Evolutionary conservation across 2,888 invertebrate genomes (phyloP), one percentile per base, ranked within the genome.

Genomic region (Adelognathus sp.): DNA sequence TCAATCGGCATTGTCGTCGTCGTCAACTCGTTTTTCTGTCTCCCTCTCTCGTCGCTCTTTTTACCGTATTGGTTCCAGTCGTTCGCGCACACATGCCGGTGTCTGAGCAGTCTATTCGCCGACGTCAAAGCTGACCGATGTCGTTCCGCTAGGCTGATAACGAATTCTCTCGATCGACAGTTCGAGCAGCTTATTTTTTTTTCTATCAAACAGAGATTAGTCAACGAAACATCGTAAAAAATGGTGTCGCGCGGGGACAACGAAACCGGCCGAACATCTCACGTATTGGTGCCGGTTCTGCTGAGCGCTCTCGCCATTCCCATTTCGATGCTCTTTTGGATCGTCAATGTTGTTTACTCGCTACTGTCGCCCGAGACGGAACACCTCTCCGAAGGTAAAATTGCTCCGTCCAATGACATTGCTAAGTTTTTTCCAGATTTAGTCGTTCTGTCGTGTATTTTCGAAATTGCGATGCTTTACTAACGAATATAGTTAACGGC

Each of bases 301-400:
- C n/a, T n/a, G n/a, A n/a, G n/a, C n/a, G n/a, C n/a, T n/a, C n/a
- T n/a, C n/a, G n/a, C 96, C 1, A 94, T 96, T 86, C 96, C 96
- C 5, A 84, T 96, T 11, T 96, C 96, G 0, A 94, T 96, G 92
- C 93, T 95, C 24, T 93, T 96, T 92, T 96, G 96, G 96, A 93
- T 94, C 81, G 93, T 94, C 21, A 96, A 96, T 90, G 92, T 96
- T 82, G 92, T 95, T n/a, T 94, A 95, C 88, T 93, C 94, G 0
- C 94, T 93, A 85, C 91, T 95, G 29, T 92, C 92, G 81, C 92
- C 92, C 39, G 92, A 92, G 50, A 91, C 92, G 71, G 93, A 93
- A 61, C 92, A 92, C 84, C 94, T 94, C n/a, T n/a, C n/a, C n/a
- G n/a, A n/a, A n/a, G n/a, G n/a, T n/a, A n/a, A n/a, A n/a, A n/a